Conservation (phyloP, 2,888 invertebrate species). For the Tetramorium bicarinatum region DNA sequence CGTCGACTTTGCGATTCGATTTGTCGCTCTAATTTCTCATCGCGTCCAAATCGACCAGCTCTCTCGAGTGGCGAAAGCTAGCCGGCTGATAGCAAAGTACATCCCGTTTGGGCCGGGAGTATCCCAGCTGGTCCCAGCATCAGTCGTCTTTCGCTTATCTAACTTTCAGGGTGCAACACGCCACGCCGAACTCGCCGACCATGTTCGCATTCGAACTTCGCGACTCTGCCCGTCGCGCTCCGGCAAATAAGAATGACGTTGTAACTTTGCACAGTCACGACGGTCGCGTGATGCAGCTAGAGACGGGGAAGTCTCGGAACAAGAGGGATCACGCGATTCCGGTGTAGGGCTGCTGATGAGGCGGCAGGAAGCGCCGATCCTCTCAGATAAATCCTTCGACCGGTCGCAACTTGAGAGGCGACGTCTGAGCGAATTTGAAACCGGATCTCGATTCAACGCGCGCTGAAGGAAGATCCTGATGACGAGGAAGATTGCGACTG, state of each 20-base stretch:
- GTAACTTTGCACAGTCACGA: conserved; percentile 20
- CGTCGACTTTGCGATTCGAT: neutral
- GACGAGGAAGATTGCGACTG: conserved; percentile 48
- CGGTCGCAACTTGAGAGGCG: neutral
- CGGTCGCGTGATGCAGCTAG: neutral
- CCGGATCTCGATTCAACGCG: conserved; percentile 26
- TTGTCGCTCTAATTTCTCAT: conserved; percentile 14
- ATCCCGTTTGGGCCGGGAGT: neutral
- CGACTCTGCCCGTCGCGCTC: conserved; percentile 31
- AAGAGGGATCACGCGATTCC: conserved; percentile 15
- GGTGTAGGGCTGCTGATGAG: conserved; percentile 28
- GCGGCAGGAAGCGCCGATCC: conserved; percentile 44
- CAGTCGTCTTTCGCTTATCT: conserved; percentile 73
- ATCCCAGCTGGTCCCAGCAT: conserved; percentile 65
- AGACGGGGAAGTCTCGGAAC: conserved; percentile 1
- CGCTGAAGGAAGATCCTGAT: conserved; percentile 45
- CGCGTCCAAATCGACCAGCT: neutral
- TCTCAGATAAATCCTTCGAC: conserved; percentile 44
- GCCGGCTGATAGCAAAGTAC: conserved; percentile 6
- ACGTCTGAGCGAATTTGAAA: conserved; percentile 42
- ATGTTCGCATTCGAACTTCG: conserved; percentile 78
- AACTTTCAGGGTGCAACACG: conserved; percentile 71
- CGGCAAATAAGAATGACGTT: conserved; percentile 30
- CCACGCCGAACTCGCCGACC: conserved; percentile 47
- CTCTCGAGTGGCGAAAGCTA: neutral